Base-by-base conservation (phyloP, 2,797 vertebrate species). In the Serranus cabrilla region DNA sequence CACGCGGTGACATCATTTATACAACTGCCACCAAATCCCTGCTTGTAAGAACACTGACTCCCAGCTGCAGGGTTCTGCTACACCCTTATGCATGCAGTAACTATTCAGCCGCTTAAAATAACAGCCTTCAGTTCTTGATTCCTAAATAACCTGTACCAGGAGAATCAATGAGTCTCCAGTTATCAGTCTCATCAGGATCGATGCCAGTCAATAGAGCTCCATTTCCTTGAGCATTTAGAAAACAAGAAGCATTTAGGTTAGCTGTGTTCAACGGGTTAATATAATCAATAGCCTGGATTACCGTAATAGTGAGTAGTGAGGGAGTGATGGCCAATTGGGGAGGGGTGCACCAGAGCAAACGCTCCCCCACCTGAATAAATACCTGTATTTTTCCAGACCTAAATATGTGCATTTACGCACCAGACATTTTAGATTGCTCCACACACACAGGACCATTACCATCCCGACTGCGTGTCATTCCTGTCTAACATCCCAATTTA, bases 301-400 rank as follows among this genome's bases (percentile, higher is more conserved):
- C 57, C 55, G 40, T 86, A 86, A 87, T 82, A 80, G 85, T 58
- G 63, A 78, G 81, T 12, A 49, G 80, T 86, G 79, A 87, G 59
- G 78, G 78, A 88, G 78, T 88, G 89, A 93, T 61, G 81, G 91
- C 81, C 78, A 90, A 89, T 87, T 83, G 81, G 71, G 9, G 31
- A 18, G 61, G 80, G 69, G 64, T 81, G 45, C 45, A 74, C 55
- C 74, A 84, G 82, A 68, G 76, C 84, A 74, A 90, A 83, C 0
- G 76, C 51, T 82, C 86, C 89, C 82, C 91, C 95, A 95, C 95
- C 95, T 96, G 95, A 95, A 95, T 90, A 95, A 95, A 96, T 93
- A 95, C 89, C 90, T 91, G 82, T 94, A 95, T 94, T 95, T 95
- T 94, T 93, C 88, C 86, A 94, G 88, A 79, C 81, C 86, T 92